phyloP scores from a whole-genome alignment of 2,797 vertebrate genomes.

The Premnoplex brunnescens region DNA sequence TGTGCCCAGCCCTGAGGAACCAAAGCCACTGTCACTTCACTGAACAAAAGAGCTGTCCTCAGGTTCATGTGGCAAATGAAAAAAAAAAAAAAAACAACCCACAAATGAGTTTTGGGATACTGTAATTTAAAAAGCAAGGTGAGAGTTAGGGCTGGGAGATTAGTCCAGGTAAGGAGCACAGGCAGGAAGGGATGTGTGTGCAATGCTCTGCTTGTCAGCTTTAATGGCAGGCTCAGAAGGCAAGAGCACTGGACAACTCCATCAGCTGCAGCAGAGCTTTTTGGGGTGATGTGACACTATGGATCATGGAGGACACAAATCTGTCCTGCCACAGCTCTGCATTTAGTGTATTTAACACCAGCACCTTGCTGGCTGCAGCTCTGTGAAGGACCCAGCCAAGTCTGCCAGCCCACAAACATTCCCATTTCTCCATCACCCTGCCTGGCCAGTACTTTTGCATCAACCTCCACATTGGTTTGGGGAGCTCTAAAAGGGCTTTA shows the following conservation, averaged over 20 bases:
- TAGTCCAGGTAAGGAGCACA: neutral
- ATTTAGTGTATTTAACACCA: neutral
- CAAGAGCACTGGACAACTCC: neutral
- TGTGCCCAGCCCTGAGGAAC: rapidly evolving
- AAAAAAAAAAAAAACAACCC: neutral
- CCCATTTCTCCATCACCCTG: neutral
- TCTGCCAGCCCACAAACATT: neutral
- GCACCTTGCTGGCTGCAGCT: neutral
- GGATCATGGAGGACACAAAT: neutral
- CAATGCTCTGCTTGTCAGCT: neutral
- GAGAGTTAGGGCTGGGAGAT: neutral
- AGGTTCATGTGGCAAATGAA: neutral
- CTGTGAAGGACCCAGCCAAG: rapidly evolving
- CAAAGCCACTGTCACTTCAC: rapidly evolving
- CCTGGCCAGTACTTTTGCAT: neutral
- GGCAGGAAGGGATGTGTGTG: neutral
- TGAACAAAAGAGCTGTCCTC: rapidly evolving
- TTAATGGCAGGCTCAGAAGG: neutral
- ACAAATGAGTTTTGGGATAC: neutral
- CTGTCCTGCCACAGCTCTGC: neutral
- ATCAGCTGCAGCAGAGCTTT: neutral
- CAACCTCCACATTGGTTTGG: neutral
- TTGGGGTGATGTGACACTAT: rapidly evolving
- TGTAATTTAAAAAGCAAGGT: neutral
- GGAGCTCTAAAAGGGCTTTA: neutral